Evolutionary conservation across 2,113 vertebrate species (phyloP).

Genomic region (Dasypus novemcinctus): DNA sequence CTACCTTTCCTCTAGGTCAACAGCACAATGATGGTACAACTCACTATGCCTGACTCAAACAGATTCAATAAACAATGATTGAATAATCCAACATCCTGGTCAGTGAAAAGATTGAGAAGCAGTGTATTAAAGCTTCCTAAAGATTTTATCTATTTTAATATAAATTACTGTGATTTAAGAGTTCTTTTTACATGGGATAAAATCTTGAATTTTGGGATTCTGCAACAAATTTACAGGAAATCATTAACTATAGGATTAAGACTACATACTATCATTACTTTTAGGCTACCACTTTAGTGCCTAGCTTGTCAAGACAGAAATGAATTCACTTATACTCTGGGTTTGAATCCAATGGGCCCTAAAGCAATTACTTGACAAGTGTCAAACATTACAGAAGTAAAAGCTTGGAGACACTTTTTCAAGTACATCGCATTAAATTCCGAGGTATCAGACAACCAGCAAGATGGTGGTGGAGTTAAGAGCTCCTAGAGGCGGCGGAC

Average conservation of each 20-base stretch:
- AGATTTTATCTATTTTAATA: not conserved
- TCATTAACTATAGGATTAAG: not conserved
- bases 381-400: not conserved
- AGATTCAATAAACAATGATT: not conserved
- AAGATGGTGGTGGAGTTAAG: too few relatives aligned
- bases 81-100: not conserved
- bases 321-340: not conserved
- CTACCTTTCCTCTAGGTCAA: not conserved
- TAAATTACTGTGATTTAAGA: constrained; percentile 7
- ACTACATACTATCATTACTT: not conserved
- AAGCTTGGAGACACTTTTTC: not conserved
- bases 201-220: not conserved
- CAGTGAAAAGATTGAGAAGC: not conserved
- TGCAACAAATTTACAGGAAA: not conserved
- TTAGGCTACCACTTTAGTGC: not conserved
- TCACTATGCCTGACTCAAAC: not conserved
- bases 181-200: not conserved
- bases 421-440: not conserved
- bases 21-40: not conserved
- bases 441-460: too few relatives aligned
- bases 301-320: not conserved
- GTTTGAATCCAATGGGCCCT: not conserved
- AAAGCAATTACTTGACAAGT: not conserved
- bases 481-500: too few relatives aligned
- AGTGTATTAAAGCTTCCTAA: constrained; percentile 3